phyloP scores from a whole-genome alignment of 2,113 vertebrate species.

The Salvator merianae region DNA sequence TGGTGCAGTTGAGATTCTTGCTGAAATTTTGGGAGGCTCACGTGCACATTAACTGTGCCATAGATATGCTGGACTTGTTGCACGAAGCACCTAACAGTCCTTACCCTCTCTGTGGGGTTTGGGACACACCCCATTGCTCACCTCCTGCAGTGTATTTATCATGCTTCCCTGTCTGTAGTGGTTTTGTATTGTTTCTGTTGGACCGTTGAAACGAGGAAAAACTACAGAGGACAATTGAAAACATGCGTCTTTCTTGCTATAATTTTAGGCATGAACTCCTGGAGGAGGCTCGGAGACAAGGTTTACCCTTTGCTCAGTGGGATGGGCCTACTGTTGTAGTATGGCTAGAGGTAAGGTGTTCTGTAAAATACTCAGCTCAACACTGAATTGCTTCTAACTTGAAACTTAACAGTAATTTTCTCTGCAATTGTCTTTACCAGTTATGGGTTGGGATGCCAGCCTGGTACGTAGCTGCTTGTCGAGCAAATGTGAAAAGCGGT shows the following conservation, averaged over 20 bases:
- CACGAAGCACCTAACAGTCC: no score
- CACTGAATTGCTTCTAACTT: background rate
- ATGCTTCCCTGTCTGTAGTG: background rate
- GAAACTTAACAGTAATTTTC: background rate
- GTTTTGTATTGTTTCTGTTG: fast-evolving
- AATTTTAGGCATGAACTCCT: conserved; percentile 87
- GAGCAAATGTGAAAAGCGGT: conserved; percentile 96
- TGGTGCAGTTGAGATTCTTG: no score
- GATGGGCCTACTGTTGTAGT: conserved; percentile 96
- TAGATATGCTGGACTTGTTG: no score
- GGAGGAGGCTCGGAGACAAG: conserved; percentile 92
- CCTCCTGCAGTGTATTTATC: fast-evolving
- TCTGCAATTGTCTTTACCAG: conserved; percentile 62
- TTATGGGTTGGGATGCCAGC: conserved; percentile 99
- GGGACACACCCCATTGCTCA: fast-evolving
- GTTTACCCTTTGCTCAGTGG: conserved; percentile 96
- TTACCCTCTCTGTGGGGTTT: no score
- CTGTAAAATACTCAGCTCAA: background rate
- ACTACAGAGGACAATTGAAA: background rate
- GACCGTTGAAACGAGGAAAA: background rate
- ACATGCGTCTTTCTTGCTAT: background rate
- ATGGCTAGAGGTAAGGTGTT: conserved; percentile 92
- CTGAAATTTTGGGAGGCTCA: no score
- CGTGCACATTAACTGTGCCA: no score
- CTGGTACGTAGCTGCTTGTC: conserved; percentile 97